Conservation (phyloP, 1,140 invertebrate genomes). For the Calephelis virginiensis region DNA sequence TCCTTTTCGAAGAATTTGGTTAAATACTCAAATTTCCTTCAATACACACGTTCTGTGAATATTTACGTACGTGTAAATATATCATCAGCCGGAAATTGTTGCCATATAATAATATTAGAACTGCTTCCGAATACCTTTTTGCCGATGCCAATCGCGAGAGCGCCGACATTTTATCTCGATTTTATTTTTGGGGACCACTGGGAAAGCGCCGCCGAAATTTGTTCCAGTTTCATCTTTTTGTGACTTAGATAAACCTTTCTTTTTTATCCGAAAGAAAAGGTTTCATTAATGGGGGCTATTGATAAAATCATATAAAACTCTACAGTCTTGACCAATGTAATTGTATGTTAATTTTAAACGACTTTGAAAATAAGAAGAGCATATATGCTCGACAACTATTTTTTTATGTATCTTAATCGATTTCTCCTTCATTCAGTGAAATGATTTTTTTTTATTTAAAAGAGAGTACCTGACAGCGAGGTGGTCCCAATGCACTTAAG, state of each 20-base stretch:
- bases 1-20: no score
- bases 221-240: slow-evolving; percentile 3
- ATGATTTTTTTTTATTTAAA: no score
- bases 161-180: slow-evolving; percentile 1
- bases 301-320: not conserved
- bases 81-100: slow-evolving; percentile 8
- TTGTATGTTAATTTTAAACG: not conserved
- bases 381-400: no score
- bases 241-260: slow-evolving; percentile 3
- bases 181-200: not conserved
- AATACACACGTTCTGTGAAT: no score
- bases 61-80: not conserved
- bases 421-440: no score
- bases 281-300: not conserved
- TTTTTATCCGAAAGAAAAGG: slow-evolving; percentile 6
- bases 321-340: not conserved
- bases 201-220: slow-evolving; percentile 7
- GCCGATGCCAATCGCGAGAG: not conserved
- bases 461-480: no score
- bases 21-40: no score
- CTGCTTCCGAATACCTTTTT: not conserved
- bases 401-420: no score
- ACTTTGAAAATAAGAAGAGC: not conserved
- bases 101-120: not conserved
- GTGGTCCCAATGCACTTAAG: no score